A percentile compares a stretch with the other conserved stretches of the same genome.
Evolutionary conservation across 2,797 vertebrate genomes (phyloP).

Genomic region (Aphelocoma californica): DNA sequence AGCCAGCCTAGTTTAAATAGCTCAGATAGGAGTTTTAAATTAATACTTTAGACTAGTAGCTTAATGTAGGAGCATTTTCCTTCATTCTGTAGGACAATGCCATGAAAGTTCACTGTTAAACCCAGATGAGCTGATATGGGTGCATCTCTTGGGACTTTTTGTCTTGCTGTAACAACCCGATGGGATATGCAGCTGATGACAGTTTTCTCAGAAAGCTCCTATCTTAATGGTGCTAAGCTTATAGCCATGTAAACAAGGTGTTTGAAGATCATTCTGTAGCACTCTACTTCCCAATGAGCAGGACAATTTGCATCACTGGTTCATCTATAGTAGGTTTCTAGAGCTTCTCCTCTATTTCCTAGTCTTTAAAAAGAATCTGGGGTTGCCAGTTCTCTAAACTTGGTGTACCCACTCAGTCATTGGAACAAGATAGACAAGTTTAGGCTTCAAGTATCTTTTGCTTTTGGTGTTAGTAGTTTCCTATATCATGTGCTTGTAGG

Average conservation of each 20-base stretch:
- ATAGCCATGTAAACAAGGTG: neutral
- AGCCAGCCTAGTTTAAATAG: neutral
- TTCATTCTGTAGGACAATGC: neutral
- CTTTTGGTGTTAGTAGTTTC: neutral
- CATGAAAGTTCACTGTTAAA: neutral
- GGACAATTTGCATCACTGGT: neutral
- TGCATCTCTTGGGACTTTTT: neutral
- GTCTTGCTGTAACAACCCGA: neutral
- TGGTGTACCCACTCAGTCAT: neutral
- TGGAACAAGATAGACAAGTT: neutral
- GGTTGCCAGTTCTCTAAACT: neutral
- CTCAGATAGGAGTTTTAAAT: neutral
- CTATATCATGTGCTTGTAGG: neutral
- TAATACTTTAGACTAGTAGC: neutral
- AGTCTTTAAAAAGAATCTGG: neutral
- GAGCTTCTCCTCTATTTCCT: neutral
- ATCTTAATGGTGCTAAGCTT: neutral
- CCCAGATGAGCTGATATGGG: neutral
- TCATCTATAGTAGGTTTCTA: neutral
- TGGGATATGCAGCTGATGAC: neutral
- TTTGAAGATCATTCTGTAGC: neutral
- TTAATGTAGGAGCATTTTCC: neutral
- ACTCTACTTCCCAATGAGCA: neutral
- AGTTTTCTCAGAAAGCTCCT: neutral
- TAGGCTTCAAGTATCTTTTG: neutral